phyloP scores from a whole-genome alignment of 2,888 invertebrate species.

The Pollenia angustigena region DNA sequence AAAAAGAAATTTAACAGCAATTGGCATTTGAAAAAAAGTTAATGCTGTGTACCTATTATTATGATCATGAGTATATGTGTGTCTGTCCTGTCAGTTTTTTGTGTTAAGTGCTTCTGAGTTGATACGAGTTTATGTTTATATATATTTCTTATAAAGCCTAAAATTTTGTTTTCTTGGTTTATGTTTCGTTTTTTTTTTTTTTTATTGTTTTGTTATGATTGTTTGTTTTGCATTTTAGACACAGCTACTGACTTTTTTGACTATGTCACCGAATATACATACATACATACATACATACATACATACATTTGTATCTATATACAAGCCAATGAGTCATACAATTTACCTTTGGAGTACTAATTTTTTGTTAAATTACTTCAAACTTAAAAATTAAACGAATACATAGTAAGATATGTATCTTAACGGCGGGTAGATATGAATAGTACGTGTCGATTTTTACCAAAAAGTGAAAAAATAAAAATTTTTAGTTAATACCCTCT shows the following conservation, averaged over 20 bases:
- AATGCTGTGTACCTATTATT: no score
- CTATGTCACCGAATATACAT: slow-evolving; percentile 34
- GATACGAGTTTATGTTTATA: not conserved
- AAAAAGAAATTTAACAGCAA: no score
- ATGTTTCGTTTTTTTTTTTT: slow-evolving; percentile 37
- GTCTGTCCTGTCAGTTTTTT: slow-evolving; percentile 44
- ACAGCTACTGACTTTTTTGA: slow-evolving; percentile 32
- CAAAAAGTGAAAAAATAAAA: no score
- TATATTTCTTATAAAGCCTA: slow-evolving; percentile 24
- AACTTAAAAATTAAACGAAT: no score
- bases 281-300: not conserved
- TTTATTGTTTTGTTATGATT: slow-evolving; percentile 46
- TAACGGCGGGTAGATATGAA: no score
- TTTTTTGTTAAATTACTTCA: not conserved
- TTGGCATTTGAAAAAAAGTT: no score
- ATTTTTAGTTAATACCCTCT: no score
- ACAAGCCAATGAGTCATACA: slow-evolving; percentile 50
- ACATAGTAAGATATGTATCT: no score
- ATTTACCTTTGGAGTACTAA: slow-evolving; percentile 43
- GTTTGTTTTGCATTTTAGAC: slow-evolving; percentile 35
- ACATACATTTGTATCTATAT: not conserved
- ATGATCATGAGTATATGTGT: slow-evolving; percentile 9
- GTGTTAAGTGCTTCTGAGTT: slow-evolving; percentile 51
- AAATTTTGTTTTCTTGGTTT: slow-evolving; percentile 47
- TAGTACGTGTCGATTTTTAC: no score